Conservation (phyloP, 2,113 vertebrate species). For the Amblyornis subalaris region DNA sequence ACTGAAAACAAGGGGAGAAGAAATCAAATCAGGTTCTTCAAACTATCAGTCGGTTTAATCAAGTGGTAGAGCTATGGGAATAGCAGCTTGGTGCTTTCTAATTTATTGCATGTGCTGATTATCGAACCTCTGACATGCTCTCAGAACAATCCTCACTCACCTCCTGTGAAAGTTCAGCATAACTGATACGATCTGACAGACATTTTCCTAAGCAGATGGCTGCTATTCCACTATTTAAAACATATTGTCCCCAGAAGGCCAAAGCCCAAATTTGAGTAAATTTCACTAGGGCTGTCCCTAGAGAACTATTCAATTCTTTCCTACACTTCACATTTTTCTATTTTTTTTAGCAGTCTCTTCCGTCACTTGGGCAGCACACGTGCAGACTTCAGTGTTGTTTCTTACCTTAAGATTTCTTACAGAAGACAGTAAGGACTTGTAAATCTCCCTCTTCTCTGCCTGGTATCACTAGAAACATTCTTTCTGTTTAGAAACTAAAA, state of each 20-base stretch:
- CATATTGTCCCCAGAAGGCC: not conserved
- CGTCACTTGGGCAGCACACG: not conserved
- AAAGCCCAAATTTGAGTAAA: not conserved
- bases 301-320: not conserved
- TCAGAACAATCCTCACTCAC: not conserved
- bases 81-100: not conserved
- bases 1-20: conserved; percentile 60
- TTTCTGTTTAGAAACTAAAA: not conserved
- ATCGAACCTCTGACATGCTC: not conserved
- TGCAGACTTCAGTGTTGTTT: not conserved
- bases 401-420: not conserved
- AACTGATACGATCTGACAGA: not conserved
- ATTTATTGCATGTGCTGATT: conserved; percentile 10
- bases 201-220: conserved; percentile 13
- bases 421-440: not conserved
- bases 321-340: not conserved
- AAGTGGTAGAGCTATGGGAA: not conserved
- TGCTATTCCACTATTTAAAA: conserved; percentile 15
- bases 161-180: conserved; percentile 16
- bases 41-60: not conserved
- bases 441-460: not conserved
- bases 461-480: not conserved
- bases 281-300: not conserved
- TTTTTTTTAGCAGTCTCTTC: not conserved
- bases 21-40: not conserved